phyloP scores from a whole-genome alignment of 2,888 invertebrate species.

The Labia minor region DNA sequence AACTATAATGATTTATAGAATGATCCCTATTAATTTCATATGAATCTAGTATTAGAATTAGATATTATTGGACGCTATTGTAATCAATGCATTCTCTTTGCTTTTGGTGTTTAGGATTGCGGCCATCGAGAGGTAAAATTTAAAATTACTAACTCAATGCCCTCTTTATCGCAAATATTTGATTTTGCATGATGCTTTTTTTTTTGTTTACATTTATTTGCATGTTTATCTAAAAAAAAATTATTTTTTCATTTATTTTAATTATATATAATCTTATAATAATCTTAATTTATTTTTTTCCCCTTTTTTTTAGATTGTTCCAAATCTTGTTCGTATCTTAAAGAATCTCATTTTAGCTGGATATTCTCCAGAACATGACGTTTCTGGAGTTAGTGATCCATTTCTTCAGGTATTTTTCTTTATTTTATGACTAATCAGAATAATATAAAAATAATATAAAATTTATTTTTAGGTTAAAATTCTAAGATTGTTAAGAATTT shows the following conservation, averaged over 20 bases:
- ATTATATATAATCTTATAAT: conserved; percentile 22
- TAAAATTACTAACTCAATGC: conserved; percentile 32
- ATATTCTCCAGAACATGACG: conserved; percentile 99
- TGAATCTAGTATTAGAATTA: conserved; percentile 8
- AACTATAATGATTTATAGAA: too few relatives aligned
- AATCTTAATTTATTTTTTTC: conserved; percentile 22
- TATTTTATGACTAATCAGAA: not conserved
- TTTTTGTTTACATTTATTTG: not conserved
- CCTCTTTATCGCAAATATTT: conserved; percentile 34
- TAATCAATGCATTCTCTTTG: conserved; percentile 16
- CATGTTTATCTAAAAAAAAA: not conserved
- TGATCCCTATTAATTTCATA: too few relatives aligned
- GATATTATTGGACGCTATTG: conserved; percentile 15
- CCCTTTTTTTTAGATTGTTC: conserved; percentile 81
- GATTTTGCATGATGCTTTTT: conserved; percentile 22
- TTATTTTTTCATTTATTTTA: conserved; percentile 19
- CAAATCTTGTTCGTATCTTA: conserved; percentile 93
- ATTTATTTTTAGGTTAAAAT: conserved; percentile 65
- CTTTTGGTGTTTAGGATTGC: conserved; percentile 38
- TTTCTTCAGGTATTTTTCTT: conserved; percentile 73
- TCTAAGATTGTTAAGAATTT: conserved; percentile 79
- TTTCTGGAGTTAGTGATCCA: conserved; percentile 97
- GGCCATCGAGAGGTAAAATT: conserved; percentile 42
- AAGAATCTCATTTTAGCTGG: conserved; percentile 97
- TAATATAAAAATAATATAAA: not conserved